Base-by-base conservation (phyloP, 2,113 vertebrate species). In the Semnornis frantzii region DNA sequence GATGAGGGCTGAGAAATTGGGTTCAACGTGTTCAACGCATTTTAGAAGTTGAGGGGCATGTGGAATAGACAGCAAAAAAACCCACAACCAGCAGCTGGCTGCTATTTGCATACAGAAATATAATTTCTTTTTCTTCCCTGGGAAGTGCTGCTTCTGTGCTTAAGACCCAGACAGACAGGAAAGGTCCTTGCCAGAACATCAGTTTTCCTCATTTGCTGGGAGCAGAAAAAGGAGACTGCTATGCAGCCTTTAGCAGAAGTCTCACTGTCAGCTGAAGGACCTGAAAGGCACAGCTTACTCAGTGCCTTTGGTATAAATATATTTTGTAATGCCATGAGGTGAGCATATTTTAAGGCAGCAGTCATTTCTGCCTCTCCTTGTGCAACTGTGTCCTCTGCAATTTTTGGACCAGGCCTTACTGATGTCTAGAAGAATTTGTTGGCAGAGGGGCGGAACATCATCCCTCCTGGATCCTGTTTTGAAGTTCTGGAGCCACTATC, bases 141-240 rank as follows among this genome's bases (percentile, higher is more conserved):
- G 6, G 68, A 97, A 96, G 85, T 39, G 71, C 52, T 93, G 84
- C 87, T 96, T 96, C 93, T 87, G 82, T 79, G 77, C 71, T 97
- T 96, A 95, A 94, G 50, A 75, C 58, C 37, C 93, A 95, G 96
- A 93, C 92, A 96, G 63, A 95, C 95, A 95, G 95, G 96, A 96
- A 92, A 90, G 90, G 46, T 24, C 63, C 63, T 90, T 95, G 91
- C 89, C 97, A 96, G 96, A 91, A 90, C 79, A 95, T 79, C 84
- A 86, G 90, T 94, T 97, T 97, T 97, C 79, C 91, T 97, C 93
- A 95, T 97, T 95, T 95, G 34, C 3, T 75, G 60, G 79, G 92
- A 96, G 79, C 25, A 85, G 80, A 88, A 73, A 96, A 96, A 87
- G 46, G 48, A 92, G 70, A 58, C 65, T 70, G 75, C 52, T 89